Evolutionary conservation across 2,888 invertebrate genomes (phyloP).

Genomic region (Minunthozetes semirufus): DNA sequence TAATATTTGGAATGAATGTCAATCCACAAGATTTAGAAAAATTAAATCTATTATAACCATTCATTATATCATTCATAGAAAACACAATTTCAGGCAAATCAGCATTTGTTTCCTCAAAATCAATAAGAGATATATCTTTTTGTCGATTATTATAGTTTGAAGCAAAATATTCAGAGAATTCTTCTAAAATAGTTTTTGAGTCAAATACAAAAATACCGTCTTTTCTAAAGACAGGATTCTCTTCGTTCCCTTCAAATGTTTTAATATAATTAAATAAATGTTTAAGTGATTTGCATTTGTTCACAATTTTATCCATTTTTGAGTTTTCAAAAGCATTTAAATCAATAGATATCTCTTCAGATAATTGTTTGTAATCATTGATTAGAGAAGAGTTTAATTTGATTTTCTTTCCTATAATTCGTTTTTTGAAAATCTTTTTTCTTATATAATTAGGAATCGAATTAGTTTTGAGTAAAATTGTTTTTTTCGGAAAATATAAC

Average conservation of each 20-base stretch:
- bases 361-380: too few species aligned
- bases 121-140: neutral
- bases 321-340: neutral
- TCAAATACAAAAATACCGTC: neutral
- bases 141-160: neutral
- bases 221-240: neutral
- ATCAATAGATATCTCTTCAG: too few species aligned
- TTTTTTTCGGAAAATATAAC: too few species aligned
- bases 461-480: too few species aligned
- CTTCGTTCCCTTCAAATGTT: neutral
- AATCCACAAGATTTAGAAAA: neutral
- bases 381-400: too few species aligned
- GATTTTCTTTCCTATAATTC: too few species aligned
- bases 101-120: neutral
- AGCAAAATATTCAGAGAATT: neutral
- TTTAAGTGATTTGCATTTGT: neutral
- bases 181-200: neutral
- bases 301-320: neutral
- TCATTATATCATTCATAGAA: neutral
- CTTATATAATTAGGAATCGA: too few species aligned
- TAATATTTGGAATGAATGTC: neutral
- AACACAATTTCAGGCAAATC: neutral
- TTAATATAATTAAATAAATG: neutral
- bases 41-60: neutral
- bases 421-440: too few species aligned